Conservation (phyloP, 2,888 invertebrate species). For the Aleiodes testaceus region DNA sequence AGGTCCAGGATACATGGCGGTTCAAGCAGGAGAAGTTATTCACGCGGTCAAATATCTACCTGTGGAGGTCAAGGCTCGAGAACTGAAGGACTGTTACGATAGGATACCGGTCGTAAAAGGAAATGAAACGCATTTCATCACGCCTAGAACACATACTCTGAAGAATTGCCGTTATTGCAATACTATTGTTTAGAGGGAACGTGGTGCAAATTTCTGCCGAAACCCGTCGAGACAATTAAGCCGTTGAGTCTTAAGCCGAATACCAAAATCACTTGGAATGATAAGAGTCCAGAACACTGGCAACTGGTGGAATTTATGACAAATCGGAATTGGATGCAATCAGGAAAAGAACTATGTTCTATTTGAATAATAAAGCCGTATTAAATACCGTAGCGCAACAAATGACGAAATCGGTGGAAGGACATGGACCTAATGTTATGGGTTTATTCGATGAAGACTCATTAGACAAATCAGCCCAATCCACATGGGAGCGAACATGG, state of each 20-base stretch:
- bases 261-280: not conserved
- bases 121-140: slow-evolving; percentile 51
- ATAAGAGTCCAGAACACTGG: not conserved
- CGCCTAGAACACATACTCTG: no score
- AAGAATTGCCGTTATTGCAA: slow-evolving; percentile 46
- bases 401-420: slow-evolving; percentile 1
- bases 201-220: slow-evolving; percentile 45
- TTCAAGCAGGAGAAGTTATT: slow-evolving; percentile 53
- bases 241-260: not conserved
- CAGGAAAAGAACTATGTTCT: slow-evolving; percentile 3
- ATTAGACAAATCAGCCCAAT: not conserved
- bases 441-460: slow-evolving; percentile 24
- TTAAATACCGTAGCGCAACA: slow-evolving; percentile 24
- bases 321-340: not conserved
- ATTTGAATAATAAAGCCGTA: slow-evolving; percentile 9
- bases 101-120: slow-evolving; percentile 53
- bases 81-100: slow-evolving; percentile 51
- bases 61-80: slow-evolving; percentile 47
- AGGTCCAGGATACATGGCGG: slow-evolving; percentile 43
- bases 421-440: slow-evolving; percentile 37
- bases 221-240: not conserved
- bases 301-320: not conserved
- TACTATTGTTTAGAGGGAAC: slow-evolving; percentile 45
- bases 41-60: slow-evolving; percentile 57
- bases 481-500: not conserved